Evolutionary conservation across 2,113 vertebrate genomes (phyloP).

Genomic region (Tachuris rubrigastra): DNA sequence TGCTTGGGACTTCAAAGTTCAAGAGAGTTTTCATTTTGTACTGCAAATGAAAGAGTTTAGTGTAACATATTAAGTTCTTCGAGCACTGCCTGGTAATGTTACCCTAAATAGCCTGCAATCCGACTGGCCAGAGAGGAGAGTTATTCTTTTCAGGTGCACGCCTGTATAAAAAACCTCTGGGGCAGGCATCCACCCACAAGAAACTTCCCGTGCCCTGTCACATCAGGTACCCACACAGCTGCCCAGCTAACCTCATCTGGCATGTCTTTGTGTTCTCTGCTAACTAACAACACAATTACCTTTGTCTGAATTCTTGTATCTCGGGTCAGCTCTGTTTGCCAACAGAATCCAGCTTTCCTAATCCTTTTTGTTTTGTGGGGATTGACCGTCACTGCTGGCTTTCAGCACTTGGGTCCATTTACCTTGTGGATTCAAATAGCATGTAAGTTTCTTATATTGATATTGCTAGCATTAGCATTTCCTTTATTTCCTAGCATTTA

Average conservation of each 20-base stretch:
- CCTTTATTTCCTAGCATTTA: background rate
- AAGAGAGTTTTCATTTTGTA: background rate
- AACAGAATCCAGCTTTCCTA: background rate
- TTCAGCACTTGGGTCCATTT: background rate
- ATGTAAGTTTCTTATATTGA: background rate
- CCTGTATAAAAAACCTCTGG: conserved; percentile 67
- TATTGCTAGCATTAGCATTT: background rate
- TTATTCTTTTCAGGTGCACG: conserved; percentile 52
- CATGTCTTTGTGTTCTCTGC: fast-evolving
- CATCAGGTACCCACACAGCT: background rate
- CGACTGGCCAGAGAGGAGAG: conserved; percentile 31
- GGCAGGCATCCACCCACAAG: background rate
- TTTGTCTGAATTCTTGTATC: background rate
- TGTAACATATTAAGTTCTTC: background rate
- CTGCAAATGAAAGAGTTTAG: background rate
- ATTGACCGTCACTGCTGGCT: background rate
- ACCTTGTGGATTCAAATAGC: background rate
- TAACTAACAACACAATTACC: background rate
- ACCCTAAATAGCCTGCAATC: conserved; percentile 68
- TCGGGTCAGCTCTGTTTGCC: background rate
- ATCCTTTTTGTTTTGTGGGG: fast-evolving
- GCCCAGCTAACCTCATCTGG: background rate
- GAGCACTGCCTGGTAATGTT: conserved; percentile 56
- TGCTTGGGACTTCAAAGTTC: background rate
- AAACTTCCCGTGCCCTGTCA: background rate